A percentile compares a stretch with the other conserved stretches of the same genome.
phyloP scores from a whole-genome alignment of 2,113 vertebrate genomes.

The Grus americana region DNA sequence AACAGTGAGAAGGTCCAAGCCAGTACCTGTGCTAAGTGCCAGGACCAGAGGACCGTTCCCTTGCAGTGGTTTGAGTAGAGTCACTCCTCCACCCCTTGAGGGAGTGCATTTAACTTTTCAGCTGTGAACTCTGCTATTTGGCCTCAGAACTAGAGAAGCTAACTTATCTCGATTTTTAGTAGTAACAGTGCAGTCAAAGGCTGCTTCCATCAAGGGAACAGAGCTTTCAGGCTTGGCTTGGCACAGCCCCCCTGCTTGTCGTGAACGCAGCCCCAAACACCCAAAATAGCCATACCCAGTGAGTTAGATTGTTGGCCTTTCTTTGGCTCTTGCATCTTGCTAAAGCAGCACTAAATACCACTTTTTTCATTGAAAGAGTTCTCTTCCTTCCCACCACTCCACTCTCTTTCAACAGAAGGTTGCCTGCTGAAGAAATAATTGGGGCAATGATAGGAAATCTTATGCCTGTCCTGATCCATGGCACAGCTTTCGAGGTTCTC shows the following conservation, averaged over 20 bases:
- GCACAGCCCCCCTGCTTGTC: background rate
- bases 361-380: background rate
- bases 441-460: background rate
- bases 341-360: background rate
- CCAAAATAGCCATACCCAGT: background rate
- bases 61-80: background rate
- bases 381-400: rapidly evolving
- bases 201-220: background rate
- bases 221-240: background rate
- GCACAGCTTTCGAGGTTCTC: background rate
- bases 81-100: rapidly evolving
- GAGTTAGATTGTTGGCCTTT: background rate
- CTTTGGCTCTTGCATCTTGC: background rate
- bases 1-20: rapidly evolving
- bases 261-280: background rate
- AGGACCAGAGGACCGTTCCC: background rate
- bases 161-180: background rate
- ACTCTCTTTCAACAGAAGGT: rapidly evolving
- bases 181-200: background rate
- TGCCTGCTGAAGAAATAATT: background rate
- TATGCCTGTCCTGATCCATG: background rate
- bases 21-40: background rate
- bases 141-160: background rate
- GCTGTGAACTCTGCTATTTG: background rate
- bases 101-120: background rate